These are phyloP conservation scores for Pseudorasbora parva DNA, from an alignment of 2,113 vertebrate species.

Conservation along the genomic window DNA sequence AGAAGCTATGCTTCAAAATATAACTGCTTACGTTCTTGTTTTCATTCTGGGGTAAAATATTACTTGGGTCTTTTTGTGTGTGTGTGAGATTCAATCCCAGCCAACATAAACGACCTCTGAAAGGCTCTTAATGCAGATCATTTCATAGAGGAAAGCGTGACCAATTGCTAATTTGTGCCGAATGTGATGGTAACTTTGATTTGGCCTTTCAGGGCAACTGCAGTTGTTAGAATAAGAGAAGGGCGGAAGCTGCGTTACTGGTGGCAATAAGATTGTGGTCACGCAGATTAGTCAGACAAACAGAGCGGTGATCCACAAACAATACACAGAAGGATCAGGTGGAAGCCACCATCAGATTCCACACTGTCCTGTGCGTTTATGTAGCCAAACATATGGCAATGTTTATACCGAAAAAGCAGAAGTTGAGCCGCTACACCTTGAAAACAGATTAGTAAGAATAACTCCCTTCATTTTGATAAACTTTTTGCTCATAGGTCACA, in stretches of 20 bases:
- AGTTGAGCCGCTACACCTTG: constrained; percentile 12
- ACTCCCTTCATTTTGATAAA: constrained; percentile 53
- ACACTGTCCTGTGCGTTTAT: constrained; percentile 16
- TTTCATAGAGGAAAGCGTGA: background rate
- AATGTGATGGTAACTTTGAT: background rate
- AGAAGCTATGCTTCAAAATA: background rate
- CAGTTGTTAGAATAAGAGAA: background rate
- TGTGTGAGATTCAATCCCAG: background rate
- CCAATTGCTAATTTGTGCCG: constrained; percentile 15
- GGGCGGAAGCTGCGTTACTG: background rate
- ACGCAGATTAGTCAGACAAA: constrained; percentile 2
- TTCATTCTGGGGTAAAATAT: background rate
- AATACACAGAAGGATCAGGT: constrained; percentile 13
- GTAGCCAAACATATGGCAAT: constrained; percentile 27
- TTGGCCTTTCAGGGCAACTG: background rate
- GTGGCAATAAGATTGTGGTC: background rate
- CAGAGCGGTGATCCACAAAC: constrained; percentile 19
- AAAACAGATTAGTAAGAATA: constrained; percentile 43
- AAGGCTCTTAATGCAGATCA: background rate
- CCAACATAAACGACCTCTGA: background rate
- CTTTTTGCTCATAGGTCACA: constrained; percentile 32
- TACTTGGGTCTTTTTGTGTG: constrained; percentile 5
- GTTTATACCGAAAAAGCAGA: constrained; percentile 5
- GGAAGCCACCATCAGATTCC: constrained; percentile 25
- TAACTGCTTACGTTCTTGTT: background rate